A percentile compares a stretch with the other conserved stretches of the same genome.
Evolutionary conservation across 2,888 invertebrate genomes (phyloP).

Genomic region (Microplitis deprimator): DNA sequence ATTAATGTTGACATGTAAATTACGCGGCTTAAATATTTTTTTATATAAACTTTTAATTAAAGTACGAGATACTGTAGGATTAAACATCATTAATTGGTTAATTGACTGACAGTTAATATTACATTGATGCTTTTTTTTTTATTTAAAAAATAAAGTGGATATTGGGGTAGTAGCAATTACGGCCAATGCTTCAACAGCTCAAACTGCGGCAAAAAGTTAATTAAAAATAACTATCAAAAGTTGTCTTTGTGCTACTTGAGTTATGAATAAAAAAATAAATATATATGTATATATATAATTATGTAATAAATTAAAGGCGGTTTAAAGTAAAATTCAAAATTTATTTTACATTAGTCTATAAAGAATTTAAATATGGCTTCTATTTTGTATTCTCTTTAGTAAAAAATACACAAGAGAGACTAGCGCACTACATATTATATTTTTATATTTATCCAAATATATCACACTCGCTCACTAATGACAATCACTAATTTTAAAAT

Average conservation of each 20-base stretch:
- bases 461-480: constrained; percentile 9
- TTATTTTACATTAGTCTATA: neutral
- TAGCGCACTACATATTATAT: neutral
- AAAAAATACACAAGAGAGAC: constrained; percentile 23
- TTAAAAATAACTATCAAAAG: no score
- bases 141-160: neutral
- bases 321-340: neutral
- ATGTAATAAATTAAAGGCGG: no score
- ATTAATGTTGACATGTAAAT: constrained; percentile 60
- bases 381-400: constrained; percentile 26
- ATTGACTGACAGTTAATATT: constrained; percentile 5
- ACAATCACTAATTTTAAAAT: neutral
- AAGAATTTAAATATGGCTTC: constrained; percentile 11
- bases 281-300: no score
- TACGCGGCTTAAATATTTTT: constrained; percentile 36
- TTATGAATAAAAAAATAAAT: no score
- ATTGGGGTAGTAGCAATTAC: no score
- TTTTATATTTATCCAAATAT: neutral
- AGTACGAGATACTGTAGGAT: constrained; percentile 66
- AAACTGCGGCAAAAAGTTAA: no score
- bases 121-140: constrained; percentile 5
- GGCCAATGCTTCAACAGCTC: no score
- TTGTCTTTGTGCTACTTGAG: no score
- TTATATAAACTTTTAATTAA: constrained; percentile 71
- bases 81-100: constrained; percentile 18